Evolutionary conservation across 1,140 invertebrate genomes (phyloP).

Genomic region (Lasioglossum baleicum): DNA sequence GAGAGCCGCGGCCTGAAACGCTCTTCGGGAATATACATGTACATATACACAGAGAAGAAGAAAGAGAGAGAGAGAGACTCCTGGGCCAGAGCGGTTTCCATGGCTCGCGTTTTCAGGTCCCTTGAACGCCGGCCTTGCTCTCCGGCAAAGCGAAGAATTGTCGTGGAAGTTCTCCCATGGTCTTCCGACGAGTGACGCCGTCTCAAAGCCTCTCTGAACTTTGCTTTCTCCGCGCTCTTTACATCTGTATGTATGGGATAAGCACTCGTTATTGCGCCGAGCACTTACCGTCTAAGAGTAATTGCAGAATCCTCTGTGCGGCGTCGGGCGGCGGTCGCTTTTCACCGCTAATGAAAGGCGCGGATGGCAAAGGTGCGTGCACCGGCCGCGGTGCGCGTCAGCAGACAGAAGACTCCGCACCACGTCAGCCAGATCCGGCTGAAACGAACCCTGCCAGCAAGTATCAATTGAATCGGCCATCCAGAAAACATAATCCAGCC

Average conservation of each 20-base stretch:
- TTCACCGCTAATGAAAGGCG: conserved; percentile 58
- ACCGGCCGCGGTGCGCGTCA: background rate
- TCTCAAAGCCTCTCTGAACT: conserved; percentile 37
- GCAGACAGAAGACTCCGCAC: conserved; percentile 1
- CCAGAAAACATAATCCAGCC: too few species aligned
- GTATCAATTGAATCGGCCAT: too few species aligned
- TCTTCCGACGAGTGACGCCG: conserved; percentile 4
- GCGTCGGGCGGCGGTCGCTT: conserved; percentile 42
- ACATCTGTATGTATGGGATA: conserved; percentile 22
- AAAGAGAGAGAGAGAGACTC: too few species aligned
- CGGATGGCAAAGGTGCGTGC: conserved; percentile 35
- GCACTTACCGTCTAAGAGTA: conserved; percentile 57
- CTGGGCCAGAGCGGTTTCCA: background rate
- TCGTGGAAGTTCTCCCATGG: conserved; percentile 16
- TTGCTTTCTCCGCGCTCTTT: conserved; percentile 22
- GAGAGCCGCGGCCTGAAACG: too few species aligned
- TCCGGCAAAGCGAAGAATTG: conserved; percentile 33
- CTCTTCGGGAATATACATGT: too few species aligned
- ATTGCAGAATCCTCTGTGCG: conserved; percentile 47
- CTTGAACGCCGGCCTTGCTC: background rate
- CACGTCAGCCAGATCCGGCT: background rate
- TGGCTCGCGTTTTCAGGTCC: background rate
- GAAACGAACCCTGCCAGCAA: background rate
- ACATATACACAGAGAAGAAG: too few species aligned
- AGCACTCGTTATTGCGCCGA: conserved; percentile 57